Conservation (phyloP, 2,888 invertebrate genomes). For the Caenorhabditis becei region DNA sequence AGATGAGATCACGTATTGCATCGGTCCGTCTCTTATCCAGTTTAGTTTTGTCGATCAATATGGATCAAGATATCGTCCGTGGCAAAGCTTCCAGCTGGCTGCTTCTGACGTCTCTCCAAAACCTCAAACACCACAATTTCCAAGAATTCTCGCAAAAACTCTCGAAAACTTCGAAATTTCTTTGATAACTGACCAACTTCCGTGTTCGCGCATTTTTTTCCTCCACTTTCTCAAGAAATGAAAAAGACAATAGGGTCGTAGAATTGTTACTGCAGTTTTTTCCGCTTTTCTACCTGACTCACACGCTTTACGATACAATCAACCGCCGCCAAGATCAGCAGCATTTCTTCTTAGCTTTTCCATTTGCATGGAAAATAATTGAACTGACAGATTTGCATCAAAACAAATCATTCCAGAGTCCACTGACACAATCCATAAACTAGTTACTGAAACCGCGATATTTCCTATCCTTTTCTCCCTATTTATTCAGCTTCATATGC, state of each 20-base stretch:
- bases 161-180: not conserved
- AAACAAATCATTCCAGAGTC: no score
- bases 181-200: no score
- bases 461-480: constrained; percentile 1
- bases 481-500: constrained; percentile 48
- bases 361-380: not conserved
- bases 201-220: no score
- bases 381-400: no score
- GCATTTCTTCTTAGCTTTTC: not conserved
- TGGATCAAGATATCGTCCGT: not conserved
- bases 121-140: not conserved
- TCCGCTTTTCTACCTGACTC: not conserved
- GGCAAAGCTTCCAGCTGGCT: not conserved
- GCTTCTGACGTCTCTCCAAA: not conserved
- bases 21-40: not conserved
- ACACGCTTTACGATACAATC: no score
- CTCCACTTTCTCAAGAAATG: not conserved
- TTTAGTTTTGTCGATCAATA: constrained; percentile 8
- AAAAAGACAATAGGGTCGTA: not conserved
- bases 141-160: no score
- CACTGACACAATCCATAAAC: not conserved
- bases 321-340: not conserved
- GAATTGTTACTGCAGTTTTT: not conserved
- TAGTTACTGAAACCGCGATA: not conserved
- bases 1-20: constrained; percentile 5